Evolutionary conservation across 2,888 invertebrate genomes (phyloP).

Genomic region (Chloroclysta siterata): DNA sequence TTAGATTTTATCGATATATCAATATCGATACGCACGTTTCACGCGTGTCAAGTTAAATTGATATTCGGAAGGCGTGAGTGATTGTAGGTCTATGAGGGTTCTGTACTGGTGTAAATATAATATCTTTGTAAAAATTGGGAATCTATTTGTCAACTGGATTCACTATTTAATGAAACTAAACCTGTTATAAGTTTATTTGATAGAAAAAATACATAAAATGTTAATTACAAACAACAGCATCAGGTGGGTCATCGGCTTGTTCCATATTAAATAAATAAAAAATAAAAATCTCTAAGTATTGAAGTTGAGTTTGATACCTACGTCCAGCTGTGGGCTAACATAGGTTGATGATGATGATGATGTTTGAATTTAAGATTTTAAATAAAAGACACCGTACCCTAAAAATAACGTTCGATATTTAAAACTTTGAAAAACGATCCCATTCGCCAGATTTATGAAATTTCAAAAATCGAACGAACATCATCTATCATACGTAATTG

Average conservation of each 20-base stretch:
- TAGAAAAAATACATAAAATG: too few relatives aligned
- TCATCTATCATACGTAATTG: slow-evolving; percentile 72
- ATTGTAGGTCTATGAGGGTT: background rate
- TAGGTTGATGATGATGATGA: too few relatives aligned
- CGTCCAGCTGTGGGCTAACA: too few relatives aligned
- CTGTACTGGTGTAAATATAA: background rate
- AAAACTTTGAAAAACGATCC: slow-evolving; percentile 77
- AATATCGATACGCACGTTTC: slow-evolving; percentile 34
- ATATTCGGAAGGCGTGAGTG: slow-evolving; percentile 1
- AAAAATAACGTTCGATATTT: slow-evolving; percentile 54
- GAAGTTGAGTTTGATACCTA: too few relatives aligned
- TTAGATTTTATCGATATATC: slow-evolving; percentile 29
- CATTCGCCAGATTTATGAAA: slow-evolving; percentile 60
- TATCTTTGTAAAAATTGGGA: background rate
- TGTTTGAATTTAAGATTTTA: too few relatives aligned
- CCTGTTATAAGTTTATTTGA: too few relatives aligned
- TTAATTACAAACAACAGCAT: too few relatives aligned
- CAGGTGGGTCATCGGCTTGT: too few relatives aligned
- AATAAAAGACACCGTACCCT: slow-evolving; percentile 28
- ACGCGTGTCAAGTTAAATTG: slow-evolving; percentile 34
- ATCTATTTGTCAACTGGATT: too few relatives aligned
- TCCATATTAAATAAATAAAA: too few relatives aligned
- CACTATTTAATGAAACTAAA: too few relatives aligned
- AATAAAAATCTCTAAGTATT: too few relatives aligned
- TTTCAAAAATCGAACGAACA: slow-evolving; percentile 55